Evolutionary conservation across 2,797 vertebrate genomes (phyloP), one percentile per base, ranked within the genome.

Genomic region (Molossus molossus): DNA sequence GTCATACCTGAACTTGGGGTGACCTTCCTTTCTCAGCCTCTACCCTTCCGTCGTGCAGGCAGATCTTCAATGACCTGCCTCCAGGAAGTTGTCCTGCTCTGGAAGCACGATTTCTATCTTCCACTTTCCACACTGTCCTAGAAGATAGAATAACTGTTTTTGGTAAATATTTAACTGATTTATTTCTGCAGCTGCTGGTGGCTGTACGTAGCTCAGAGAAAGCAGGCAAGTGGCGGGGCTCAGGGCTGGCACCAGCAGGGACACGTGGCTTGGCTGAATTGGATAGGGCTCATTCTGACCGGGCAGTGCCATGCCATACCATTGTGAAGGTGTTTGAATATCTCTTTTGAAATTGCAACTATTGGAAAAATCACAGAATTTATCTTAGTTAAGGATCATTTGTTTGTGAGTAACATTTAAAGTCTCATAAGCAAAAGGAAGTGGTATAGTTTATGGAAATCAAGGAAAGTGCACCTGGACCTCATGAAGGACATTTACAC

Each of bases 351-450:
- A 77, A 69, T 37, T 58, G 15, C 29, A 70, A 10, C 58, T 62
- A 20, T 67, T 79, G 73, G 11, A 90, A 94, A 94, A 76, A 73
- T 62, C 14, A 62, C 55, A 87, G 48, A 84, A 48, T 27, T 13
- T 40, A 62, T 73, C 27, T 77, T 84, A 48, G 29, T 5, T 89
- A 81, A 21, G 14, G 29, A 45, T n/a, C 53, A 29, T 6, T 58
- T 94, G n/a, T 45, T 90, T 62, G 1, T 53, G 62, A 88, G 33
- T 53, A 82, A 77, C 40, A 57, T 72, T 50, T 29, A 64, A 84
- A 81, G 4, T 55, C 70, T 76, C 50, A 83, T 50, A 82, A 82
- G 11, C 14, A 69, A 50, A 87, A 33, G 14, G 29, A 91, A 85
- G 45, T 50, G 23, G 37, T 23, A 3, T 14, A 15, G 11, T 25